Base-by-base conservation (phyloP, 2,113 vertebrate genomes). In the Pelodiscus sinensis region DNA sequence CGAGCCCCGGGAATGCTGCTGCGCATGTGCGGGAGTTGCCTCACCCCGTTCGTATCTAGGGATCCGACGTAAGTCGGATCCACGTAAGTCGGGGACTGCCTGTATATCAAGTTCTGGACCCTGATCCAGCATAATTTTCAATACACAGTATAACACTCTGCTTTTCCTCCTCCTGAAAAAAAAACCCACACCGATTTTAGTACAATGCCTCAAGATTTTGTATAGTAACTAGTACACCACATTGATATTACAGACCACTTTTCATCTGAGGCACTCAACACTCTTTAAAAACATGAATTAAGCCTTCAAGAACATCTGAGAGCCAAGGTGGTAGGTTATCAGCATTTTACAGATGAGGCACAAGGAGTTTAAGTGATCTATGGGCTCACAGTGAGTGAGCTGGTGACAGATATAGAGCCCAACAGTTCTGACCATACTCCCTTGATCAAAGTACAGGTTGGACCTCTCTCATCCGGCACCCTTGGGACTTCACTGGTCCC, bases 381-480 rank as follows among this genome's bases (percentile, higher is more conserved):
- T 86, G 82, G 73, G 16, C 8, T 29, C 62, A 81, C 24, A 57
- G 8, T 50, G 22, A 44, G 44, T 71, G 71, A 88, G 84, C 10
- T 4, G 80, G 12, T 54, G 15, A 27, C 81, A 94, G 51, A 93
- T 95, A 86, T 44, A 82, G 94, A 93, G 94, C 7, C 83, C 54
- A 82, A 0, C 4, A n/a, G 13, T 44, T 29, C 60, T 81, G n/a
- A 79, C 29, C 79, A 60, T 19, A 79, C 44, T 4, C 79, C 75
- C 93, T 35, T 94, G n/a, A 92, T 35, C 29, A 54, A 62, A 11
- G 58, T 18, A 44, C 44, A 44, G 6, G 44, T 44, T 44, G 44
- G 44, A 44, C 44, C 44, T 44, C 44, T 44, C 44, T 44, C 44
- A 44, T 44, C 44, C 44, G 44, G 44, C 44, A 44, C 44, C 5